Evolutionary conservation across 2,888 invertebrate genomes (phyloP).

Genomic region (Latrodectus elegans): DNA sequence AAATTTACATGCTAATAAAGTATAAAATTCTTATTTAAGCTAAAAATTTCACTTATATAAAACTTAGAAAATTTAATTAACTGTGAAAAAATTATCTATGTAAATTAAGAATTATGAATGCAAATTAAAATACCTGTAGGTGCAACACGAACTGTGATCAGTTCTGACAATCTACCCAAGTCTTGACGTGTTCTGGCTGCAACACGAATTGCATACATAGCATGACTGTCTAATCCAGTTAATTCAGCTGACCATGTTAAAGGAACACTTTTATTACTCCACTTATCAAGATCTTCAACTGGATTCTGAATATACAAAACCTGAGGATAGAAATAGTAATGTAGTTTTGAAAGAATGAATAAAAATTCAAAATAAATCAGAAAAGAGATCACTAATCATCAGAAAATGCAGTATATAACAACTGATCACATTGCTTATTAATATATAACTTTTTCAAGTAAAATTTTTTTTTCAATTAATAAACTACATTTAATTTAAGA

Average conservation of each 20-base stretch:
- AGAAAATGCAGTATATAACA: too few species aligned
- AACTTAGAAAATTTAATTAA: too few species aligned
- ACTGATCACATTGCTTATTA: too few species aligned
- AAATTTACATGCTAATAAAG: too few species aligned
- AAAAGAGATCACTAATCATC: too few species aligned
- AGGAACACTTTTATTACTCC: constrained; percentile 90
- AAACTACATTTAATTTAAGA: too few species aligned
- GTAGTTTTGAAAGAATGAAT: neutral
- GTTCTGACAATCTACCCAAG: constrained; percentile 89
- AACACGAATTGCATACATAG: constrained; percentile 92
- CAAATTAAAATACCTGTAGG: constrained; percentile 66
- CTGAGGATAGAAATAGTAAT: constrained; percentile 16
- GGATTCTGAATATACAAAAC: constrained; percentile 79
- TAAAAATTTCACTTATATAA: too few species aligned
- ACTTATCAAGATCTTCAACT: constrained; percentile 92
- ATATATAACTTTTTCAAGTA: too few species aligned
- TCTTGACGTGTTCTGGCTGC: constrained; percentile 87
- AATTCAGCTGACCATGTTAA: constrained; percentile 92
- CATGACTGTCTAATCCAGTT: constrained; percentile 90
- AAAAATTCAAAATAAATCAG: too few species aligned
- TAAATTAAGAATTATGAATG: neutral
- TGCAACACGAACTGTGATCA: constrained; percentile 80
- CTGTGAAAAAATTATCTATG: too few species aligned
- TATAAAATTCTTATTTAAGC: too few species aligned
- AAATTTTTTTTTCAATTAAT: too few species aligned